phyloP scores from a whole-genome alignment of 2,113 vertebrate species.

The Ochotona princeps region DNA sequence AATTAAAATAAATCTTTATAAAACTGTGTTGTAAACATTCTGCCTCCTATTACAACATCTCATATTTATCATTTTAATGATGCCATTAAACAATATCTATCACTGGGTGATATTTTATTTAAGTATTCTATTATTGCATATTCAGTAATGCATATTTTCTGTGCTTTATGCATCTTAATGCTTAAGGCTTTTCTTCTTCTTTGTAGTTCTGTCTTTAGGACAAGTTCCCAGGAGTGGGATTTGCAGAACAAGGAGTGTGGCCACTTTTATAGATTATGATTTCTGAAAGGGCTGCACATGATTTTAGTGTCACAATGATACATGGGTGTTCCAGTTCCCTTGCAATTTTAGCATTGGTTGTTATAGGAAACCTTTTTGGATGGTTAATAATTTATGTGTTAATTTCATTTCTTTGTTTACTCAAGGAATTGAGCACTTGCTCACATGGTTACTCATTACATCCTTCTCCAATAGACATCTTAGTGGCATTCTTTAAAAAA shows the following conservation, averaged over 20 bases:
- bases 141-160: constrained; percentile 32
- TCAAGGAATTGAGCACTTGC: constrained; percentile 27
- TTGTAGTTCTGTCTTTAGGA: constrained; percentile 49
- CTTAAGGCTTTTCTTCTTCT: background rate
- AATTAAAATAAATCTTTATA: background rate
- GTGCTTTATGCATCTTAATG: constrained; percentile 49
- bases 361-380: constrained; percentile 54
- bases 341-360: background rate
- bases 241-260: constrained; percentile 53
- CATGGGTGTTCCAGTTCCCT: constrained; percentile 25
- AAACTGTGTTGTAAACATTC: constrained; percentile 31
- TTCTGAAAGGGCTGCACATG: constrained; percentile 54
- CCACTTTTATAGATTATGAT: constrained; percentile 26
- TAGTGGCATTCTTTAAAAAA: background rate
- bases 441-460: constrained; percentile 43
- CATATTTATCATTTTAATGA: constrained; percentile 49
- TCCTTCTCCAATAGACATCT: constrained; percentile 33
- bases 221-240: constrained; percentile 26
- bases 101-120: constrained; percentile 53
- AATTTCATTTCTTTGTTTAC: constrained; percentile 56
- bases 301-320: constrained; percentile 34
- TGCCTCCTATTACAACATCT: constrained; percentile 22
- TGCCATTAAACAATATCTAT: constrained; percentile 29
- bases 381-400: constrained; percentile 52
- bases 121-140: constrained; percentile 5